phyloP scores from a whole-genome alignment of 2,888 invertebrate genomes.

The Andrena dorsata region DNA sequence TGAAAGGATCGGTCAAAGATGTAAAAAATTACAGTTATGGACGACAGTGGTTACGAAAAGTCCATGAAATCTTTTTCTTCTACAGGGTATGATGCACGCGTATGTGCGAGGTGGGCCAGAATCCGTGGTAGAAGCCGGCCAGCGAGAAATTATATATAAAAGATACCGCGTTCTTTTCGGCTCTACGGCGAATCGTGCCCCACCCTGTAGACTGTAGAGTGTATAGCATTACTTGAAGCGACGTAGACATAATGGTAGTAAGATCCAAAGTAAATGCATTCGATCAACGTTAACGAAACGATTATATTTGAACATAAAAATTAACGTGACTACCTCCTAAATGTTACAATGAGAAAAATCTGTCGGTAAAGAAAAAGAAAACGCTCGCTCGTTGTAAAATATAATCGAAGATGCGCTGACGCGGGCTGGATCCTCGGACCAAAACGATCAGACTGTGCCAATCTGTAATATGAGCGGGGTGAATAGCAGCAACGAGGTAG shows the following conservation, averaged over 20 bases:
- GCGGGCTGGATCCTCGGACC: background rate
- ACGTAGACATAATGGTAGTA: slow-evolving; percentile 10
- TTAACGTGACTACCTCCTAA: slow-evolving; percentile 10
- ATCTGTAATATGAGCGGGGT: background rate
- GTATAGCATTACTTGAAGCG: slow-evolving; percentile 2
- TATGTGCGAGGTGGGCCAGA: too few relatives aligned
- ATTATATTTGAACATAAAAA: slow-evolving; percentile 42
- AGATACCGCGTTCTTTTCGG: slow-evolving; percentile 13
- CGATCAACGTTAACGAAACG: slow-evolving; percentile 36
- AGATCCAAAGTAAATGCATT: slow-evolving; percentile 41
- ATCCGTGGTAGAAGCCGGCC: background rate
- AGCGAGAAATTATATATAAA: background rate
- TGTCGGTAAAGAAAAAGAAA: slow-evolving; percentile 18
- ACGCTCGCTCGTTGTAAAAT: slow-evolving; percentile 12
- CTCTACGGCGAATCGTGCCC: background rate
- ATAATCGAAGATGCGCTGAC: background rate
- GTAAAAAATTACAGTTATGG: slow-evolving; percentile 3
- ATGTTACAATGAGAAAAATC: slow-evolving; percentile 18
- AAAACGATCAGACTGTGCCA: slow-evolving; percentile 13
- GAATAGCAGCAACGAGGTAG: too few relatives aligned
- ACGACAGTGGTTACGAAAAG: slow-evolving; percentile 22
- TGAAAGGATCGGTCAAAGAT: background rate
- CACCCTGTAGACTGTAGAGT: background rate
- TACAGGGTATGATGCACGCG: slow-evolving; percentile 11
- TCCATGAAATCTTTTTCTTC: slow-evolving; percentile 29